Evolutionary conservation across 1,140 invertebrate genomes (phyloP).

Genomic region (Formica exsecta): DNA sequence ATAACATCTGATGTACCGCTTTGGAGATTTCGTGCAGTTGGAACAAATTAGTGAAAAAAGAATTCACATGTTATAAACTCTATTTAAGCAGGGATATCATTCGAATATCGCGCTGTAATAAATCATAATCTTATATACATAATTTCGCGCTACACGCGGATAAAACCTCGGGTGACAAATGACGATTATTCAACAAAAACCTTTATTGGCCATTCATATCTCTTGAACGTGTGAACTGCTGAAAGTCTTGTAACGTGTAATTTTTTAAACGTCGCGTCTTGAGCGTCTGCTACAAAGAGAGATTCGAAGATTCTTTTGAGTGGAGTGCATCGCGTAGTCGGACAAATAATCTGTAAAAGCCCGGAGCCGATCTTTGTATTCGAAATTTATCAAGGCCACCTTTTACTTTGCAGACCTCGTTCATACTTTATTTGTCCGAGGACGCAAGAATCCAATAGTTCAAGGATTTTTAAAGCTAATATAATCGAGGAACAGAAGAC

Average conservation of each 20-base stretch:
- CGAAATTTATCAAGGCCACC: conserved; percentile 53
- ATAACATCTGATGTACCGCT: neutral
- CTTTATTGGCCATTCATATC: conserved; percentile 19
- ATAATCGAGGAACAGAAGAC: conserved; percentile 18
- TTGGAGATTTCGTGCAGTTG: neutral
- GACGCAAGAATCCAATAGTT: conserved; percentile 29
- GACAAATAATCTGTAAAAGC: conserved; percentile 9
- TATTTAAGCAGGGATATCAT: neutral
- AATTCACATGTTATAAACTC: neutral
- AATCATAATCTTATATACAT: neutral
- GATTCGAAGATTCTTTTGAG: conserved; percentile 3
- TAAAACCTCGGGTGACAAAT: conserved; percentile 24
- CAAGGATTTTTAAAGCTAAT: conserved; percentile 26
- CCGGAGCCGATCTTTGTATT: conserved; percentile 8
- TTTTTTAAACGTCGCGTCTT: conserved; percentile 40
- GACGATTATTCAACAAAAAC: conserved; percentile 31
- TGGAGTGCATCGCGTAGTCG: neutral
- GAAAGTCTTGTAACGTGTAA: conserved; percentile 24
- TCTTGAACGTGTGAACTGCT: neutral
- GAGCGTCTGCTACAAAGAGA: neutral
- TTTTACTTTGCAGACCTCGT: conserved; percentile 39
- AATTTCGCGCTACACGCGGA: neutral
- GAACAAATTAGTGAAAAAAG: neutral
- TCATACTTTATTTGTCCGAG: conserved; percentile 27
- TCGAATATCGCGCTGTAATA: neutral